A percentile compares a stretch with the other conserved stretches of the same genome.
Evolutionary conservation across 2,888 invertebrate species (phyloP).

Genomic region (Taenaris catops): DNA sequence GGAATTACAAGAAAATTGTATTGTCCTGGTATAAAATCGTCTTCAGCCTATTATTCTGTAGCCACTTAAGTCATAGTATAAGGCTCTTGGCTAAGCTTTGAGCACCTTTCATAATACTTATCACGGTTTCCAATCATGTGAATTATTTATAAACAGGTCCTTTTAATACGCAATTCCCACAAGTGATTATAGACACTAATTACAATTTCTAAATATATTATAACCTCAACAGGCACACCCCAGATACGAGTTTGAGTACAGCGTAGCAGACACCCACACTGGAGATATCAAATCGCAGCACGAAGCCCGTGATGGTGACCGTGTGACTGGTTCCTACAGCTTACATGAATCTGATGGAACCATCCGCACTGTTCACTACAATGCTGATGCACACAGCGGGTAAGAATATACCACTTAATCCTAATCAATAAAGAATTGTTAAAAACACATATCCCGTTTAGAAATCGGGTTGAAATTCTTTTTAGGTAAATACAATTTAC

Average conservation of each 20-base stretch:
- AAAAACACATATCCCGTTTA: neutral
- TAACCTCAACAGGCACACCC: slow-evolving; percentile 54
- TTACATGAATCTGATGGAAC: slow-evolving; percentile 78
- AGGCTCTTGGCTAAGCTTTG: too few species aligned
- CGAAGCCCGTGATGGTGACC: slow-evolving; percentile 75
- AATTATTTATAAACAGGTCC: too few species aligned
- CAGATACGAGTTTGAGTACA: slow-evolving; percentile 75
- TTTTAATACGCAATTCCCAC: too few species aligned
- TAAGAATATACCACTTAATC: slow-evolving; percentile 34
- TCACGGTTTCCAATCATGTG: too few species aligned
- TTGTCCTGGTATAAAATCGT: too few species aligned
- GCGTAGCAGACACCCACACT: slow-evolving; percentile 73
- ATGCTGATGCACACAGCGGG: slow-evolving; percentile 80
- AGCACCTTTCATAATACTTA: too few species aligned
- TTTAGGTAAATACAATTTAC: slow-evolving; percentile 37
- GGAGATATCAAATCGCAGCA: slow-evolving; percentile 78
- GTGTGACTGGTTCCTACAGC: slow-evolving; percentile 67
- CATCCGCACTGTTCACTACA: slow-evolving; percentile 77
- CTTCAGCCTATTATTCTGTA: too few species aligned
- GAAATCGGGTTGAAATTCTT: neutral
- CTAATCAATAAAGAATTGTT: neutral
- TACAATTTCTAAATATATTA: neutral
- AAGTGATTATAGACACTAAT: too few species aligned
- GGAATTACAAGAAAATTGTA: too few species aligned
- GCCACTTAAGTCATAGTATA: too few species aligned